phyloP scores from a whole-genome alignment of 2,797 vertebrate species.

The Smutsia temminckii region DNA sequence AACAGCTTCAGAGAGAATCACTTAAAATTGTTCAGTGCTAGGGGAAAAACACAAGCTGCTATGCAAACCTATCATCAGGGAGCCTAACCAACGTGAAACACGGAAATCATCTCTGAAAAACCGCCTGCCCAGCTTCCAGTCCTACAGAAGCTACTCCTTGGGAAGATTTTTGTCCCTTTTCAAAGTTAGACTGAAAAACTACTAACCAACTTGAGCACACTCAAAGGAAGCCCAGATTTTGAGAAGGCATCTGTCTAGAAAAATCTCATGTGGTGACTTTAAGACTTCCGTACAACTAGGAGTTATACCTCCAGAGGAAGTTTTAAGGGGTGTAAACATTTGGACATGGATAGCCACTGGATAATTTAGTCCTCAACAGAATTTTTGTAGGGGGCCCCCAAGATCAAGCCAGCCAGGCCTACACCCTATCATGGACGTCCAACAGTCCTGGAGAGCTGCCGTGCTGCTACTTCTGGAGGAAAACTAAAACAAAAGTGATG shows the following conservation, averaged over 20 bases:
- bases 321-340: not conserved
- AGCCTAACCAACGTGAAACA: not conserved
- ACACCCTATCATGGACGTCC: not conserved
- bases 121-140: not conserved
- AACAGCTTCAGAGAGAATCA: not conserved
- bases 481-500: conserved; percentile 25
- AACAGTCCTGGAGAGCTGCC: conserved; percentile 15
- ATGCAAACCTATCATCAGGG: not conserved
- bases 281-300: conserved; percentile 24
- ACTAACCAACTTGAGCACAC: not conserved
- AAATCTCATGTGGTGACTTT: not conserved
- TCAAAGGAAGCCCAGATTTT: not conserved
- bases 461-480: conserved; percentile 19
- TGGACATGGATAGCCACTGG: not conserved
- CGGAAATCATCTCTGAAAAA: not conserved
- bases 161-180: not conserved
- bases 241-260: not conserved
- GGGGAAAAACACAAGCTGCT: not conserved
- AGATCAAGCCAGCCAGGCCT: not conserved
- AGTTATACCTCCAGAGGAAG: not conserved
- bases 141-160: not conserved
- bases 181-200: not conserved
- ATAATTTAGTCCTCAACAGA: not conserved
- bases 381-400: not conserved
- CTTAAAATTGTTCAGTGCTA: not conserved